These are phyloP conservation scores for Magallana gigas DNA, from an alignment of 1,140 invertebrate species.

Conservation along the genomic window DNA sequence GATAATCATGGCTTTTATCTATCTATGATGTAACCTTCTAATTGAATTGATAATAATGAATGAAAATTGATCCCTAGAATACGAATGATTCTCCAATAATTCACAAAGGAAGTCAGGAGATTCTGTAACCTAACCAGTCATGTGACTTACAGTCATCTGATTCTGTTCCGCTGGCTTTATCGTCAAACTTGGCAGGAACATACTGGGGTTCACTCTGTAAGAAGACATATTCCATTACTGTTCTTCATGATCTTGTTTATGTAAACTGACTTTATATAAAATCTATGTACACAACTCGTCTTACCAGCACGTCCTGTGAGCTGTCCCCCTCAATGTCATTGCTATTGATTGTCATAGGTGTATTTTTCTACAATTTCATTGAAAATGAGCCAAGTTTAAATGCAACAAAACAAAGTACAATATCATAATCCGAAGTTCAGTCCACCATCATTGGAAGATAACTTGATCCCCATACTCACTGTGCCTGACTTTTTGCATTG, in stretches of 20 bases:
- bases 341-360: background rate
- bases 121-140: too few relatives aligned
- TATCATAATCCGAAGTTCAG: too few relatives aligned
- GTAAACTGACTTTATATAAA: background rate
- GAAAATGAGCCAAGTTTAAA: too few relatives aligned
- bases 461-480: slow-evolving; percentile 40
- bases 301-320: background rate
- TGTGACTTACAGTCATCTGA: slow-evolving; percentile 85
- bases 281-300: background rate
- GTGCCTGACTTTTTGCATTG: slow-evolving; percentile 81
- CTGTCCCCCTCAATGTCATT: background rate
- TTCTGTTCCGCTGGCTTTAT: slow-evolving; percentile 88
- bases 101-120: too few relatives aligned
- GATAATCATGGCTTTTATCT: too few relatives aligned
- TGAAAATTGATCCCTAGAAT: too few relatives aligned
- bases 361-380: background rate
- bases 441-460: too few relatives aligned
- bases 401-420: too few relatives aligned
- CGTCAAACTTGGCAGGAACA: slow-evolving; percentile 89
- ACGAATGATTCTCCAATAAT: too few relatives aligned
- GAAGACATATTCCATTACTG: slow-evolving; percentile 26
- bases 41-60: too few relatives aligned
- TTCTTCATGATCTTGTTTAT: background rate
- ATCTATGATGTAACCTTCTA: too few relatives aligned
- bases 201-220: slow-evolving; percentile 89